Evolutionary conservation across 2,888 invertebrate genomes (phyloP).

Genomic region (Ethmia dodecea): DNA sequence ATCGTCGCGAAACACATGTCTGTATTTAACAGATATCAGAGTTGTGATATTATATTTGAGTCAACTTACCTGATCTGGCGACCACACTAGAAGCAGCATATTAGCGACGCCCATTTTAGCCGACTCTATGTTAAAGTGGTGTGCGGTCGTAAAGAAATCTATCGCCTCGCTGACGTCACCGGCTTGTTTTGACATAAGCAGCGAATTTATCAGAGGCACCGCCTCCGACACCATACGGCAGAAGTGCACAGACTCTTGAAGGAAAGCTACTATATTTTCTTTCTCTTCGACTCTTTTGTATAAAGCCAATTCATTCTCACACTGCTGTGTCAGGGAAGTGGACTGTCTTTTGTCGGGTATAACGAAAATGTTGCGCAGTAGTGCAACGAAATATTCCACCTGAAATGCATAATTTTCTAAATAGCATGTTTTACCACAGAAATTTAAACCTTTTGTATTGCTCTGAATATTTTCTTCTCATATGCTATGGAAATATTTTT

Average conservation of each 20-base stretch:
- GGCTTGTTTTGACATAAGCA: slow-evolving; percentile 84
- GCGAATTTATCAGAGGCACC: slow-evolving; percentile 80
- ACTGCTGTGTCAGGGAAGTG: slow-evolving; percentile 48
- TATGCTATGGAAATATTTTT: too few relatives aligned
- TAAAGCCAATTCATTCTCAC: slow-evolving; percentile 60
- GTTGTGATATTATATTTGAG: background rate
- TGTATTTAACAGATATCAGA: too few relatives aligned
- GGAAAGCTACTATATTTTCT: slow-evolving; percentile 82
- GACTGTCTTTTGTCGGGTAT: slow-evolving; percentile 52
- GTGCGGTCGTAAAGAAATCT: slow-evolving; percentile 90
- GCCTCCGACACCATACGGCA: slow-evolving; percentile 61
- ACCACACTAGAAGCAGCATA: slow-evolving; percentile 89
- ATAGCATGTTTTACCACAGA: too few relatives aligned
- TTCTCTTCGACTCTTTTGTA: slow-evolving; percentile 77
- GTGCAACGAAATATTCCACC: slow-evolving; percentile 64
- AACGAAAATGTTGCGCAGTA: slow-evolving; percentile 60
- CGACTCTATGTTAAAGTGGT: slow-evolving; percentile 86
- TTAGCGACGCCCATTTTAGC: slow-evolving; percentile 84
- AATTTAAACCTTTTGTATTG: too few relatives aligned
- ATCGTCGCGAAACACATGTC: too few relatives aligned
- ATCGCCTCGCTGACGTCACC: slow-evolving; percentile 93
- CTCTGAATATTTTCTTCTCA: too few relatives aligned
- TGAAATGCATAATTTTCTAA: too few relatives aligned
- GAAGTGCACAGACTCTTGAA: slow-evolving; percentile 80
- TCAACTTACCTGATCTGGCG: slow-evolving; percentile 82